Conservation (phyloP, 2,113 vertebrate genomes). For the Aythya baeri region DNA sequence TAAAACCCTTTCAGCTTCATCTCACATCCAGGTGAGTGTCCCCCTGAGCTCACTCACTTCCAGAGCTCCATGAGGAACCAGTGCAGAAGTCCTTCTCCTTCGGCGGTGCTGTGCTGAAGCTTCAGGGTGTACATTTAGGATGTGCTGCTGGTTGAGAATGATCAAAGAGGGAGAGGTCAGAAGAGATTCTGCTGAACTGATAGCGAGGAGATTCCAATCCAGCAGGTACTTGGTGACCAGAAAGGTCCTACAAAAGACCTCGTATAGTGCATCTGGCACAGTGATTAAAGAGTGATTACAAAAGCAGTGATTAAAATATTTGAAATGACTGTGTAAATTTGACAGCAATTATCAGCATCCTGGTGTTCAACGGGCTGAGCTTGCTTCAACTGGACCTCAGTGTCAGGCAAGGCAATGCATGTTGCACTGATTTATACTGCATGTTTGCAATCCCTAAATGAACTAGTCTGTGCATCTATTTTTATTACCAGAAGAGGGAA, state of each 20-base stretch:
- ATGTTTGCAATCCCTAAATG: fast-evolving
- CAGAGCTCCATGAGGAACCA: background rate
- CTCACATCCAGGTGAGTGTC: background rate
- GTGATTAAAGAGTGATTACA: background rate
- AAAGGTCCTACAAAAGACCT: background rate
- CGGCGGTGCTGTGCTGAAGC: background rate
- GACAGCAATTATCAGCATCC: background rate
- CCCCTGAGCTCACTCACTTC: background rate
- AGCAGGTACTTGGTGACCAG: background rate
- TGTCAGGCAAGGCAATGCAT: fast-evolving
- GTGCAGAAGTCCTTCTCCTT: background rate
- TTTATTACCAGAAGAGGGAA: background rate
- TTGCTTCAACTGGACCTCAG: background rate
- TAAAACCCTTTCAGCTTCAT: background rate
- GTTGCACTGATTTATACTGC: background rate
- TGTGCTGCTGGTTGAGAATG: fast-evolving
- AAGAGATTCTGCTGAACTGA: background rate
- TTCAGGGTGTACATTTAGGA: background rate
- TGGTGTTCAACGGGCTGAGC: background rate
- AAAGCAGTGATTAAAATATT: background rate
- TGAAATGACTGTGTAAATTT: background rate
- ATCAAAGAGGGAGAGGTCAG: background rate
- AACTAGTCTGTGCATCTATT: background rate
- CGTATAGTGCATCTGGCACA: background rate
- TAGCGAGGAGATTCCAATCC: background rate